Percentiles rank a stretch among this genome's conserved stretches.
Conservation (phyloP, 2,113 vertebrate species). For the Rhabdomys dilectus region DNA sequence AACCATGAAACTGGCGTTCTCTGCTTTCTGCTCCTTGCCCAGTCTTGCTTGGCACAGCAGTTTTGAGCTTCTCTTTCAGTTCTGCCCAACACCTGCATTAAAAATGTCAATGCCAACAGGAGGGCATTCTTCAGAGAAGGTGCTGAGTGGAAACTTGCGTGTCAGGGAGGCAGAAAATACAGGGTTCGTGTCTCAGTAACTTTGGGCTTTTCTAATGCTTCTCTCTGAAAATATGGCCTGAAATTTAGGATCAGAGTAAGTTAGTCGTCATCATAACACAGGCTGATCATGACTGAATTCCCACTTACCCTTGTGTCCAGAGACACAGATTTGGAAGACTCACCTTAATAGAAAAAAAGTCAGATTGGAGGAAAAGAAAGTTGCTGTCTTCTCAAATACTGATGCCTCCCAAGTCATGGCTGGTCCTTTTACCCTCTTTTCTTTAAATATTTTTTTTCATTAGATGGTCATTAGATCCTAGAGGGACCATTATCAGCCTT, state of each 20-base stretch:
- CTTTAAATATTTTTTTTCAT: not conserved
- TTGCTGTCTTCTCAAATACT: not conserved
- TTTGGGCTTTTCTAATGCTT: not conserved
- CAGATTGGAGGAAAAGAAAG: not conserved
- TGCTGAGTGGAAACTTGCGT: not conserved
- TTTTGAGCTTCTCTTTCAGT: not conserved
- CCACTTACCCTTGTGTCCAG: not conserved
- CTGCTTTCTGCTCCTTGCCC: not conserved
- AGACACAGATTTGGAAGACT: not conserved
- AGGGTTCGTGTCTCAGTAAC: not conserved
- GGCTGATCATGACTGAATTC: not conserved
- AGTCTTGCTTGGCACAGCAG: not conserved
- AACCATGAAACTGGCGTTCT: not conserved
- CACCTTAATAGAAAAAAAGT: not conserved
- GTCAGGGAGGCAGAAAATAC: fast-evolving
- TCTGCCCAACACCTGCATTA: not conserved
- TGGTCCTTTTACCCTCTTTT: not conserved
- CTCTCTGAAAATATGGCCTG: not conserved
- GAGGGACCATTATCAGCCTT: not conserved
- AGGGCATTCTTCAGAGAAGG: not conserved
- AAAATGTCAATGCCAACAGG: not conserved
- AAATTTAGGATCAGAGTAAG: not conserved
- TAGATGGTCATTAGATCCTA: not conserved
- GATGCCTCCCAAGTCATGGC: fast-evolving
- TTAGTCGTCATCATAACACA: not conserved